Evolutionary conservation across 2,888 invertebrate genomes (phyloP).

Genomic region (Ceratothoa steindachneri): DNA sequence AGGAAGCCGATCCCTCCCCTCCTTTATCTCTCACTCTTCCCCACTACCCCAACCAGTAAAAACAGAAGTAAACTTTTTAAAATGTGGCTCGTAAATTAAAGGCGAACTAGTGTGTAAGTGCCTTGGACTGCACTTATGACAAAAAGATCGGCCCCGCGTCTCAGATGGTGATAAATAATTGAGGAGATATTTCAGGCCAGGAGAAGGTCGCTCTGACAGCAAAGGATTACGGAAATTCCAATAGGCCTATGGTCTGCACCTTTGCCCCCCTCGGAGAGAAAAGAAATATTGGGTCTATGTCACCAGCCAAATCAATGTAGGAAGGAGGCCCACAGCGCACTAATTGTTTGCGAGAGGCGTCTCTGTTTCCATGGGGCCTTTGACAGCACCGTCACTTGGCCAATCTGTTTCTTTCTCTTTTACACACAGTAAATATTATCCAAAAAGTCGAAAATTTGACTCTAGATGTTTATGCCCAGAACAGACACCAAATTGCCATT

Average conservation of each 20-base stretch:
- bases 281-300: neutral
- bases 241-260: neutral
- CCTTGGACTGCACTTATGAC: conserved; percentile 8
- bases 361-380: neutral
- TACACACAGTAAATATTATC: no score
- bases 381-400: neutral
- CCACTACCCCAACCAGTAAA: no score
- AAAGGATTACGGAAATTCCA: conserved; percentile 12
- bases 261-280: neutral
- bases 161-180: conserved; percentile 15
- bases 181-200: conserved; percentile 9
- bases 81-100: conserved; percentile 5
- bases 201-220: neutral
- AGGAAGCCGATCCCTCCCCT: neutral
- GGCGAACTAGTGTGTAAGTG: neutral
- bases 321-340: neutral
- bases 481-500: no score
- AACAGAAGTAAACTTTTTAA: no score
- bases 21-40: neutral
- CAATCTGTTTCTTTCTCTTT: neutral
- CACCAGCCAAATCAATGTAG: neutral
- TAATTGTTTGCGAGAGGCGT: neutral
- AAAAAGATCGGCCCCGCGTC: neutral
- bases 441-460: no score
- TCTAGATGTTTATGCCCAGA: no score